A percentile compares a stretch with the other conserved stretches of the same genome.
Conservation (phyloP, 2,797 vertebrate species). For the Falco peregrinus region DNA sequence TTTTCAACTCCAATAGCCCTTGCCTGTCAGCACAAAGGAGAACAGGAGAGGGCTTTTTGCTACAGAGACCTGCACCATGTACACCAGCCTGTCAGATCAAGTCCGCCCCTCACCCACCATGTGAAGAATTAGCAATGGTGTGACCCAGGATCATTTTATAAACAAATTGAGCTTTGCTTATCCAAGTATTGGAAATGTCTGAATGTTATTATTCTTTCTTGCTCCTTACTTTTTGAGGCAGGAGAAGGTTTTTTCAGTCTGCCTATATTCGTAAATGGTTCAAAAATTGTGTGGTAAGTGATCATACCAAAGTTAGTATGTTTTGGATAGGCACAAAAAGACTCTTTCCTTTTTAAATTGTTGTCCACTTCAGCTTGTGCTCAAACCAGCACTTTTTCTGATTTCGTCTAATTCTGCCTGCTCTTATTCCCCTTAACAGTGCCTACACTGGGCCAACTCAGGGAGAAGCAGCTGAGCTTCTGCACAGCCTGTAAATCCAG, state of each 20-base stretch:
- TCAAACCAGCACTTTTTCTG: not conserved
- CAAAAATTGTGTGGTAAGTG: not conserved
- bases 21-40: not conserved
- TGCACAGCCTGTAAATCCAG: not conserved
- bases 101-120: fast-evolving
- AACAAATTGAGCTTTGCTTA: not conserved
- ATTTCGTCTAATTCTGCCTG: not conserved
- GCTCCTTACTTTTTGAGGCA: not conserved
- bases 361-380: not conserved
- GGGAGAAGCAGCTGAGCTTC: not conserved
- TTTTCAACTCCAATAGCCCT: not conserved
- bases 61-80: not conserved
- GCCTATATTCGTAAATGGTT: not conserved
- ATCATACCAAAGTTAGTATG: not conserved
- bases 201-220: not conserved
- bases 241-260: not conserved
- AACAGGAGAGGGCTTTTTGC: not conserved
- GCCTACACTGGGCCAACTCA: not conserved
- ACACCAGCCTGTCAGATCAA: not conserved
- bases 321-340: not conserved
- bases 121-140: not conserved
- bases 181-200: not conserved
- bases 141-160: not conserved
- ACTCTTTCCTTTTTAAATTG: not conserved
- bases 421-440: not conserved